Percentiles rank a stretch among this genome's conserved stretches.
These are phyloP conservation scores for Dysmachus trigonus DNA, from an alignment of 2,888 invertebrate genomes.

Conservation along the genomic window DNA sequence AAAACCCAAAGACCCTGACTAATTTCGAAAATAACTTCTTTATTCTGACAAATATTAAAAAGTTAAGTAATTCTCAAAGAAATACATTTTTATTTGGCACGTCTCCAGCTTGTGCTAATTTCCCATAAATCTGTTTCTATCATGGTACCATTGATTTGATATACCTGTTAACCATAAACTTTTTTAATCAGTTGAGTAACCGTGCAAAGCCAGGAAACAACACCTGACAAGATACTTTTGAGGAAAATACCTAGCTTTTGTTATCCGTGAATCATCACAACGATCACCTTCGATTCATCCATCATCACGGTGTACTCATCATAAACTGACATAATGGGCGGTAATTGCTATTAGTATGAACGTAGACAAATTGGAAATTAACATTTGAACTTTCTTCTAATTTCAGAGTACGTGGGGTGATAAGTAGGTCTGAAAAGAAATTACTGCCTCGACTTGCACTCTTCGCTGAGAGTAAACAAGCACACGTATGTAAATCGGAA, in stretches of 20 bases:
- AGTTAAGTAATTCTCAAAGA: background rate
- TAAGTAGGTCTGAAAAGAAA: background rate
- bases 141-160: background rate
- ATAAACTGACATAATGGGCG: background rate
- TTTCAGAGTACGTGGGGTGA: background rate
- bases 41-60: background rate
- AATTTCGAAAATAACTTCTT: background rate
- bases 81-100: background rate
- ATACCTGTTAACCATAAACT: background rate
- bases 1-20: background rate
- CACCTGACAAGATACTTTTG: background rate
- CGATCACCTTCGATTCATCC: background rate
- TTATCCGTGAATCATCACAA: background rate
- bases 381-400: constrained; percentile 30
- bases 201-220: background rate
- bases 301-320: background rate
- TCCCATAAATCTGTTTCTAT: background rate
- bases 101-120: background rate
- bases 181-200: background rate
- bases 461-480: background rate
- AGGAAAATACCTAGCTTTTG: background rate
- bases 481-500: background rate
- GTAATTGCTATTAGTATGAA: background rate
- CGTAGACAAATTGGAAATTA: constrained; percentile 1
- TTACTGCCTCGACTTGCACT: background rate